Base-by-base conservation (phyloP, 2,113 vertebrate genomes). In the Oenanthe melanoleuca region DNA sequence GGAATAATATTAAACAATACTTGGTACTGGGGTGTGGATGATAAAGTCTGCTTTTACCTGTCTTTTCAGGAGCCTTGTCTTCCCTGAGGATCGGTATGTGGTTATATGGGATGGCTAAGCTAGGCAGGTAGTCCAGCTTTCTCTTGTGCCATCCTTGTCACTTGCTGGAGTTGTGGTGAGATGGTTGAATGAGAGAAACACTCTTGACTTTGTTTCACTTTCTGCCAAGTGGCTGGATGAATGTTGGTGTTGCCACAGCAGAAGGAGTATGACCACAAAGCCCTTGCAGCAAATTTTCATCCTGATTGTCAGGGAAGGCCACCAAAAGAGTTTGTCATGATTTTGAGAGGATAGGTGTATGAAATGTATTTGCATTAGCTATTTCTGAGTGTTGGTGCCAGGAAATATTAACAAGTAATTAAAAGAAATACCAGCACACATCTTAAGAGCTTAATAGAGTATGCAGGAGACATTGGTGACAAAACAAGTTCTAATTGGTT, bases 81-180 rank as follows among this genome's bases (percentile, higher is more conserved):
- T 64, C 65, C 57, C 34, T n/a, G 52, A 44, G 73, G n/a, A 38
- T 34, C n/a, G 4, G 40, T 15, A 0, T 53, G 56, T 0, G 0
- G 28, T 49, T n/a, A 4, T 2, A 3, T 3, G 15, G 50, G 40
- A 8, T 75, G 87, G 84, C 28, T 18, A 1, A 47, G 33, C 65
- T 55, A 44, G 37, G 37, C 2, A 31, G 18, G 25, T 26, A 11
- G 8, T 40, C 31, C 40, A 14, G 34, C 19, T 49, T 56, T 44
- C 45, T 40, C 70, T 44, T 60, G 37, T 61, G 40, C 70, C 22
- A 31, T 28, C 59, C 47, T 49, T 60, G 70, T 50, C 49, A 13
- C n/a, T 82, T 40, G 19, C 61, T 47, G 29, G 44, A n/a, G 19
- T 63, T 21, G 3, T 37, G 63, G 57, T 47, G 87, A 60, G 65